Percentiles rank a stretch among this genome's conserved stretches.
phyloP scores from a whole-genome alignment of 1,140 invertebrate genomes.

The Pemphigus obesinymphae region DNA sequence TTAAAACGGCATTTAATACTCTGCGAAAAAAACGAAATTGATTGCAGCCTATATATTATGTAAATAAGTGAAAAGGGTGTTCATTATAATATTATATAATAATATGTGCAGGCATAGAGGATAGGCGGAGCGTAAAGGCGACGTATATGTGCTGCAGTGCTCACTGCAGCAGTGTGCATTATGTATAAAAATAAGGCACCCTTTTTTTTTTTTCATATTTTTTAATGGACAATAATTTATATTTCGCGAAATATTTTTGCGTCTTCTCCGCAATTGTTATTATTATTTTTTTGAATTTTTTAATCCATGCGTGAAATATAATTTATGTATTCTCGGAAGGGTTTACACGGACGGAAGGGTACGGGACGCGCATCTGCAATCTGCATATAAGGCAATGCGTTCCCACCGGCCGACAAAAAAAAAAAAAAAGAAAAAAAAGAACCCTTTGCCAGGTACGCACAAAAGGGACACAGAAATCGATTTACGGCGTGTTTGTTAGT shows the following conservation, averaged over 20 bases:
- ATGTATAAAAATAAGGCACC: conserved; percentile 12
- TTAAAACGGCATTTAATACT: conserved; percentile 40
- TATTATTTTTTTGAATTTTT: conserved; percentile 40
- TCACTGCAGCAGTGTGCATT: too few species aligned
- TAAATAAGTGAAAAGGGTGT: conserved; percentile 40
- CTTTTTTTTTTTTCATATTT: conserved; percentile 13
- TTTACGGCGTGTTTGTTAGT: conserved; percentile 33
- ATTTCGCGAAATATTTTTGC: conserved; percentile 38
- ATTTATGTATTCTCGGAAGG: conserved; percentile 39
- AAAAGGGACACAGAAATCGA: conserved; percentile 32
- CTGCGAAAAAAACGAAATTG: conserved; percentile 35
- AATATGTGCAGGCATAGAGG: conserved; percentile 23
- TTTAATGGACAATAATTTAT: conserved; percentile 41
- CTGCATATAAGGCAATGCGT: conserved; percentile 39
- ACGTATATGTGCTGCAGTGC: too few species aligned
- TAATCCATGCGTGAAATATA: conserved; percentile 41
- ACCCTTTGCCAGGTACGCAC: conserved; percentile 35
- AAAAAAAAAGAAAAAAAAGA: too few species aligned
- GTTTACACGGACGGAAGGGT: conserved; percentile 10
- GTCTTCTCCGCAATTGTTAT: conserved; percentile 37
- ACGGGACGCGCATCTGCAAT: conserved; percentile 34
- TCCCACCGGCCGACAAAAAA: conserved; percentile 21
- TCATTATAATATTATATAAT: conserved; percentile 33
- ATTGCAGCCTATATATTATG: conserved; percentile 32
- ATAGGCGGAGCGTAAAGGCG: conserved; percentile 28